phyloP scores from a whole-genome alignment of 2,888 invertebrate species.

The Philopedon plagiatum region DNA sequence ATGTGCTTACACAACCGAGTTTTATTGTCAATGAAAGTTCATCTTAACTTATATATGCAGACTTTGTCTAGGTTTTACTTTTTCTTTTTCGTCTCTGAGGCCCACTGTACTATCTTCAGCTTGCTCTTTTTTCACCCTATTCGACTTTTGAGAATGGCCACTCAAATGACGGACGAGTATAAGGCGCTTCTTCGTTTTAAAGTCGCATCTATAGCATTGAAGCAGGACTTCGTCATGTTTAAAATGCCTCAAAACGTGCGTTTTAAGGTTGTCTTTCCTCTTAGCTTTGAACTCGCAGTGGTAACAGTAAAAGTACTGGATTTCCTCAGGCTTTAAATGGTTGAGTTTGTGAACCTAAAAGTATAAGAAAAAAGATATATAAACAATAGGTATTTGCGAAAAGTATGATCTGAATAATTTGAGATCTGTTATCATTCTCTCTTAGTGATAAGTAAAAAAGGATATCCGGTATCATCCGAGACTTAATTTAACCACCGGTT shows the following conservation, averaged over 20 bases:
- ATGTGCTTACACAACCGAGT: too few species aligned
- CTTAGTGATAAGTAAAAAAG: too few species aligned
- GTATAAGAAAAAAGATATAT: too few species aligned
- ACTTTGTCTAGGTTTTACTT: too few species aligned
- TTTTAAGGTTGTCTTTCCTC: conserved; percentile 15
- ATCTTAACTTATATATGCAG: too few species aligned
- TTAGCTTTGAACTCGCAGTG: conserved; percentile 23
- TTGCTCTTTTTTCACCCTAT: neutral
- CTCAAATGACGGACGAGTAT: neutral
- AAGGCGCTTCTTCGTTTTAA: neutral
- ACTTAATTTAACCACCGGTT: too few species aligned
- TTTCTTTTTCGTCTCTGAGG: too few species aligned
- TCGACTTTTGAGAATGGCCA: neutral
- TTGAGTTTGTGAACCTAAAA: conserved; percentile 22
- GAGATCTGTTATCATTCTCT: too few species aligned
- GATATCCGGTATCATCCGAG: too few species aligned
- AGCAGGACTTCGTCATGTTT: neutral
- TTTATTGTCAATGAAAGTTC: too few species aligned
- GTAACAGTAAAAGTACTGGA: conserved; percentile 22
- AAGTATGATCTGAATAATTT: too few species aligned
- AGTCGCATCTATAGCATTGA: conserved; percentile 17
- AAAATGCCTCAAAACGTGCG: conserved; percentile 5
- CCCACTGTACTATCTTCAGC: neutral
- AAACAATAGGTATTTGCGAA: too few species aligned
- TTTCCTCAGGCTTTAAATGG: conserved; percentile 7